Conservation (phyloP, 2,797 vertebrate species). For the Chromobotia macracanthus region DNA sequence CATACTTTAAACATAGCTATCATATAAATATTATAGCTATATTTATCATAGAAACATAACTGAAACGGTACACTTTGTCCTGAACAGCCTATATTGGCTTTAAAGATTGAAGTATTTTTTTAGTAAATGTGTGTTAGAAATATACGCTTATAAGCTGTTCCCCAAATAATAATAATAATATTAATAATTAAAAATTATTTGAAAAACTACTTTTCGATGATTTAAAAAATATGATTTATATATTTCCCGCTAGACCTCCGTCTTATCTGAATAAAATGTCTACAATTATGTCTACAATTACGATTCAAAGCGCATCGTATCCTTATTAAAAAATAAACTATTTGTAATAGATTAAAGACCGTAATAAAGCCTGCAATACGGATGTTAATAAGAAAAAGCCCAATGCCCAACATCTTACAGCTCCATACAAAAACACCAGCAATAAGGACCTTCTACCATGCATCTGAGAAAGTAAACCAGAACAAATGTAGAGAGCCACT, state of each 20-base stretch:
- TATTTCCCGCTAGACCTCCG: neutral
- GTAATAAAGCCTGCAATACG: neutral
- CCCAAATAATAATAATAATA: neutral
- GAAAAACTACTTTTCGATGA: neutral
- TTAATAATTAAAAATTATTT: no score
- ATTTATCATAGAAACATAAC: no score
- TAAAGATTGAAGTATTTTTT: no score
- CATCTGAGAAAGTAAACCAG: no score
- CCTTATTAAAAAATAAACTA: neutral
- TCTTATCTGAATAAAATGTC: conserved; percentile 3
- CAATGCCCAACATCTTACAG: neutral
- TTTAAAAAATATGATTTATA: neutral
- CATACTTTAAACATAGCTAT: no score
- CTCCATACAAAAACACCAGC: neutral
- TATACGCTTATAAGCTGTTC: neutral
- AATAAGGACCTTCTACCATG: neutral
- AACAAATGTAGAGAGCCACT: no score
- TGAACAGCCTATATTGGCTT: neutral
- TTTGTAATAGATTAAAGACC: neutral
- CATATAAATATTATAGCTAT: no score
- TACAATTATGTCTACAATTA: neutral
- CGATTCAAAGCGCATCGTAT: neutral
- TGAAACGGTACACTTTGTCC: no score
- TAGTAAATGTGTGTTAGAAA: neutral
- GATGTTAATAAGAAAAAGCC: neutral